Evolutionary conservation across 2,113 vertebrate species (phyloP).

Genomic region (Aramus guarauna): DNA sequence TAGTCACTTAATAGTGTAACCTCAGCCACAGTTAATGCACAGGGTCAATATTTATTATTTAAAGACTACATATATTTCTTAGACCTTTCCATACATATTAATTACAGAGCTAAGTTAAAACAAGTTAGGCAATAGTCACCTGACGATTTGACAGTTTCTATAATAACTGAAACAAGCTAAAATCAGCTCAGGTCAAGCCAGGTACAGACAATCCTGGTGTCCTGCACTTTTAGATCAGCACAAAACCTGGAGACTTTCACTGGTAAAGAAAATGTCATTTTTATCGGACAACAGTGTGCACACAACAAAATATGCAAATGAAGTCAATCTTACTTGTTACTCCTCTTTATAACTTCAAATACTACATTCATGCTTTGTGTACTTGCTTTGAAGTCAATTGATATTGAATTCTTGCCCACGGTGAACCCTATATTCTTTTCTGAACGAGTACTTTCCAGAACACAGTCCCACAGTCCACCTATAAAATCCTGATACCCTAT

Average conservation of each 20-base stretch:
- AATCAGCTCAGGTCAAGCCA: neutral
- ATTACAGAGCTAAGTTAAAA: neutral
- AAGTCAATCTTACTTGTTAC: neutral
- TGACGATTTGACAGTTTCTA: neutral
- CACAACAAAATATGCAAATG: neutral
- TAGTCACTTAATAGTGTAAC: neutral
- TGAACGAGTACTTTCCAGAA: neutral
- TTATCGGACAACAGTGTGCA: neutral
- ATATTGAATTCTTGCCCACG: neutral
- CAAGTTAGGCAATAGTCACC: neutral
- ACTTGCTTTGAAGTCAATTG: neutral
- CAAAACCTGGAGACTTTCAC: neutral
- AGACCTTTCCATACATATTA: neutral
- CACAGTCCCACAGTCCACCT: neutral
- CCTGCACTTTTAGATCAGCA: neutral
- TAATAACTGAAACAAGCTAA: neutral
- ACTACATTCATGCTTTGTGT: neutral
- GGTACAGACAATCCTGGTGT: neutral
- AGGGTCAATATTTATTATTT: neutral
- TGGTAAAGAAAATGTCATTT: neutral
- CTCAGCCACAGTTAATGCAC: neutral
- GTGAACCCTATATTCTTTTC: neutral
- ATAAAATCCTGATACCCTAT: neutral
- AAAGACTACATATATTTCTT: neutral
- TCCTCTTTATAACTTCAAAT: neutral